These are phyloP conservation scores for Haliclona indistincta DNA, from an alignment of 37 sponge, comb jelly and placozoan genomes.

Conservation along the genomic window DNA sequence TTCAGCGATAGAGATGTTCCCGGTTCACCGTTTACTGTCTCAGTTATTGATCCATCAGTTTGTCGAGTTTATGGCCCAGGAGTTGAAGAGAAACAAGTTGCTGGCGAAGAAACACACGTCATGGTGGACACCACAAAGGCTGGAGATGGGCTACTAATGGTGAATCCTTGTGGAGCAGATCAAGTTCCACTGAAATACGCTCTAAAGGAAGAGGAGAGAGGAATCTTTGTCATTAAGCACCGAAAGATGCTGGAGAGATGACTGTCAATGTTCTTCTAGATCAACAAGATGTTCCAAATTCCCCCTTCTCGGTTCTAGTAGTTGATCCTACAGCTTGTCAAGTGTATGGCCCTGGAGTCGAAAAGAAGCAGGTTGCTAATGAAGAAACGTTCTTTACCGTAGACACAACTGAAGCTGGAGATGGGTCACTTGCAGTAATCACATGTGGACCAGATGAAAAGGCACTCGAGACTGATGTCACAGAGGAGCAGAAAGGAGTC, in stretches of 20 bases:
- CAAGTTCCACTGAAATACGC: constrained; percentile 56
- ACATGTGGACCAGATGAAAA: constrained; percentile 72
- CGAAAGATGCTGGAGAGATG: constrained; percentile 78
- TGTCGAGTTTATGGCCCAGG: constrained; percentile 89
- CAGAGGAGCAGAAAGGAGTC: constrained; percentile 52
- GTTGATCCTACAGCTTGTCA: constrained; percentile 76
- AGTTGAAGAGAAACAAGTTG: constrained; percentile 57
- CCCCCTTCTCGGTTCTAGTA: constrained; percentile 73
- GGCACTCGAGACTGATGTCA: constrained; percentile 25
- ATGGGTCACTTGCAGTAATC: constrained; percentile 75
- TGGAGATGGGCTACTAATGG: constrained; percentile 76
- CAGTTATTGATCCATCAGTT: constrained; percentile 43
- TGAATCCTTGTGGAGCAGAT: constrained; percentile 66
- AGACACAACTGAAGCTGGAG: constrained; percentile 86
- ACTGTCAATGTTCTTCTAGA: constrained; percentile 70
- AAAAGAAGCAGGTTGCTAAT: constrained; percentile 65
- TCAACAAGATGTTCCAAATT: constrained; percentile 79
- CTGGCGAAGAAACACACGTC: constrained; percentile 56
- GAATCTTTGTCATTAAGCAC: constrained; percentile 57
- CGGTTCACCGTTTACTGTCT: constrained; percentile 75
- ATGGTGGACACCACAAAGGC: constrained; percentile 76
- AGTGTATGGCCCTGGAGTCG: constrained; percentile 91
- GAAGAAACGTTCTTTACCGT: constrained; percentile 81
- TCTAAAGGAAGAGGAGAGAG: constrained; percentile 54
- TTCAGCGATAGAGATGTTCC: constrained; percentile 79